Conservation (phyloP, 1,140 invertebrate species). For the Drosophila pandora region DNA sequence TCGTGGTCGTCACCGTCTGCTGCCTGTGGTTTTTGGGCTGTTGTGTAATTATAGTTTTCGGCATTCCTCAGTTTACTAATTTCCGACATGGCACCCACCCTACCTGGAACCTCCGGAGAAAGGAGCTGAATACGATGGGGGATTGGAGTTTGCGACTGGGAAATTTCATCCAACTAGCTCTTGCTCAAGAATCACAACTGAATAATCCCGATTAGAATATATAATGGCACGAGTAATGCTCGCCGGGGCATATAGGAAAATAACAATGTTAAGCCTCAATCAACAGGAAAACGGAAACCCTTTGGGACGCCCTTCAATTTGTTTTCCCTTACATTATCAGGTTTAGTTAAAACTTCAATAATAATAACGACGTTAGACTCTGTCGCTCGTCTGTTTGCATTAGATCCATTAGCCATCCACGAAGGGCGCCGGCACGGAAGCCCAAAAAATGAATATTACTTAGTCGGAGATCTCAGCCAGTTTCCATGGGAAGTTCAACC, state of each 20-base stretch:
- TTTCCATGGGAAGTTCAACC: slow-evolving; percentile 28
- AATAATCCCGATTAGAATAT: background rate
- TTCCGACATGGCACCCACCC: background rate
- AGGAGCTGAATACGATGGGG: background rate
- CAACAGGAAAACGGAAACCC: slow-evolving; percentile 1
- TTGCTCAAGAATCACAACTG: background rate
- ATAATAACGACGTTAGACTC: slow-evolving; percentile 59
- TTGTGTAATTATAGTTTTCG: slow-evolving; percentile 70
- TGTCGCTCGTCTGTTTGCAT: slow-evolving; percentile 33
- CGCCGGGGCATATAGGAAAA: background rate
- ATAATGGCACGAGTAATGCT: background rate
- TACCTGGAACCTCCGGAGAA: slow-evolving; percentile 8
- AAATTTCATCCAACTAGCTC: slow-evolving; percentile 2
- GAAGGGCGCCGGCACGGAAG: slow-evolving; percentile 9
- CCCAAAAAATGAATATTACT: slow-evolving; percentile 30
- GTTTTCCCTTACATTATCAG: slow-evolving; percentile 11
- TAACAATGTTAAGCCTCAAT: background rate
- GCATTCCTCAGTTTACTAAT: slow-evolving; percentile 14
- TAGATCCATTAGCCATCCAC: slow-evolving; percentile 53
- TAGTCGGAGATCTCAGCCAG: slow-evolving; percentile 14
- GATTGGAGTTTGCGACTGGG: too few species aligned
- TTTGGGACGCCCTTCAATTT: slow-evolving; percentile 13
- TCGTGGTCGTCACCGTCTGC: slow-evolving; percentile 47
- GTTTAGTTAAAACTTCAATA: slow-evolving; percentile 21
- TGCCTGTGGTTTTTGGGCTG: slow-evolving; percentile 60